Evolutionary conservation across 2,113 vertebrate species (phyloP).

Genomic region (Sakesphorus luctuosus): DNA sequence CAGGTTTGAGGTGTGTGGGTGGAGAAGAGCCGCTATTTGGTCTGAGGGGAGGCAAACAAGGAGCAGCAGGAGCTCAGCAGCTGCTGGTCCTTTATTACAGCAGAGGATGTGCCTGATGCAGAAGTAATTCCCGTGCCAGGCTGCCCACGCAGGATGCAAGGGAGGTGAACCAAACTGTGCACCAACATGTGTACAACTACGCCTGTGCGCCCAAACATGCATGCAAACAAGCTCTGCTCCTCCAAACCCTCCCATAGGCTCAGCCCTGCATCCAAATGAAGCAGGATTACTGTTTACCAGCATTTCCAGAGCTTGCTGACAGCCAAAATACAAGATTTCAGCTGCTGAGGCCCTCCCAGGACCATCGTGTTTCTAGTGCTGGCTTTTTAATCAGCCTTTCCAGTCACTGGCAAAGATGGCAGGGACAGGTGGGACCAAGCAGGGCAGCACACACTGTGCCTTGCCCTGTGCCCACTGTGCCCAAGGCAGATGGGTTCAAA

Average conservation of each 20-base stretch:
- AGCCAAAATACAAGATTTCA: constrained; percentile 42
- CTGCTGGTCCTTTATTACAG: constrained; percentile 17
- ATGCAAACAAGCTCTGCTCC: constrained; percentile 64
- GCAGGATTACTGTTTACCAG: constrained; percentile 35
- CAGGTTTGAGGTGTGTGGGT: background rate
- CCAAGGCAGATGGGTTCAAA: background rate
- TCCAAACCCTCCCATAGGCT: constrained; percentile 39
- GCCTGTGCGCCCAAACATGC: constrained; percentile 11
- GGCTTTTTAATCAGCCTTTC: background rate
- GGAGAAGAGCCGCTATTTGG: background rate
- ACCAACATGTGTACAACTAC: background rate
- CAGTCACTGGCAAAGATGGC: background rate
- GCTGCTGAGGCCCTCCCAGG: constrained; percentile 4
- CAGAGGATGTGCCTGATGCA: constrained; percentile 12
- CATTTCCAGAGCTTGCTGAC: background rate
- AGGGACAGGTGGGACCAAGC: background rate
- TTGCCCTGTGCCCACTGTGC: background rate
- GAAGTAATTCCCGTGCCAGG: constrained; percentile 56
- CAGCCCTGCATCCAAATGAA: constrained; percentile 62
- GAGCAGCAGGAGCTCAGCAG: constrained; percentile 13
- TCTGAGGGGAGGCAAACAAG: background rate
- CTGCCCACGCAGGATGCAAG: constrained; percentile 39
- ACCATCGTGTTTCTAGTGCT: background rate
- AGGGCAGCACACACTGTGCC: background rate
- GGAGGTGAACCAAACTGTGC: constrained; percentile 27